Conservation (phyloP, 2,888 invertebrate species). For the Rapana venosa region DNA sequence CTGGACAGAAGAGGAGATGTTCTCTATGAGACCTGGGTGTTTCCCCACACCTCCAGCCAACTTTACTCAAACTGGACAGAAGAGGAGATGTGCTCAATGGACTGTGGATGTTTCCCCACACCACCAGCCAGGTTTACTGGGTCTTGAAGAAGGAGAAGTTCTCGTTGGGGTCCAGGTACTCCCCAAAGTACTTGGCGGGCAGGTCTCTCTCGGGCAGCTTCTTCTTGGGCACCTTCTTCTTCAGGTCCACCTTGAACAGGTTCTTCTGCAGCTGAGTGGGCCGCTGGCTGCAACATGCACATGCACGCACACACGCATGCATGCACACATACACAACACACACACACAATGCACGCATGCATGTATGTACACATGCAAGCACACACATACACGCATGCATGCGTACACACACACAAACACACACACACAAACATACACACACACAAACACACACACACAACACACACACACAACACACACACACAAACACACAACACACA, state of each 20-base stretch:
- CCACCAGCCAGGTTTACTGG: background rate
- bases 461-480: too few relatives aligned
- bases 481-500: too few relatives aligned
- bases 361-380: too few relatives aligned
- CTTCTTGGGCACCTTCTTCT: constrained; percentile 58
- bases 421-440: background rate
- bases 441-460: too few relatives aligned
- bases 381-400: background rate
- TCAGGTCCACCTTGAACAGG: constrained; percentile 59
- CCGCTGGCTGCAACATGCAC: constrained; percentile 53
- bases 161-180: constrained; percentile 70
- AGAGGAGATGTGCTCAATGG: too few relatives aligned
- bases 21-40: too few relatives aligned
- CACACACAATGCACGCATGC: too few relatives aligned
- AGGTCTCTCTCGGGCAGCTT: constrained; percentile 65
- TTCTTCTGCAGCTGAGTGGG: constrained; percentile 65
- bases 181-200: constrained; percentile 71
- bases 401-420: background rate
- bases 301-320: background rate
- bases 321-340: too few relatives aligned
- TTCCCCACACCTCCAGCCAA: too few relatives aligned
- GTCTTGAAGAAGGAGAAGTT: constrained; percentile 57
- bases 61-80: too few relatives aligned
- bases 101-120: too few relatives aligned
- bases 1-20: background rate